A percentile compares a stretch with the other conserved stretches of the same genome.
Evolutionary conservation across 2,797 vertebrate genomes (phyloP).

Genomic region (Dallia pectoralis): DNA sequence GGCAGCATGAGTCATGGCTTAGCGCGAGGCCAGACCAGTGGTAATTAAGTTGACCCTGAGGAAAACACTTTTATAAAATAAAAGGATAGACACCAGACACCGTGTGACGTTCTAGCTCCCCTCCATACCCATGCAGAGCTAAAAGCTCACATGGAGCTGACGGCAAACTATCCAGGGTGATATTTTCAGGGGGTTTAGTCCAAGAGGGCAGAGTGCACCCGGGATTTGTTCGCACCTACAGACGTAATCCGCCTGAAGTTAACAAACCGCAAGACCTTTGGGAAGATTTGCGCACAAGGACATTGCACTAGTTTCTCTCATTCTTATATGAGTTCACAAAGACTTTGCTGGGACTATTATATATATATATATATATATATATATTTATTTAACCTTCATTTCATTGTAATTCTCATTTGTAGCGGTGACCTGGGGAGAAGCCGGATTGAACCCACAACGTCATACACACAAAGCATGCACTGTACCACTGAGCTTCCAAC

Average conservation of each 20-base stretch:
- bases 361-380: too few relatives aligned
- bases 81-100: constrained; percentile 43
- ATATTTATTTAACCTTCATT: too few relatives aligned
- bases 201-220: constrained; percentile 29
- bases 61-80: constrained; percentile 47
- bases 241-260: background rate
- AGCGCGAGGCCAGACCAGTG: constrained; percentile 55
- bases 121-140: background rate
- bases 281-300: background rate
- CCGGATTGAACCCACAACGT: too few relatives aligned
- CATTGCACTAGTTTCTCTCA: background rate
- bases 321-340: background rate
- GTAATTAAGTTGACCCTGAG: constrained; percentile 65
- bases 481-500: too few relatives aligned
- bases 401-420: too few relatives aligned
- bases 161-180: constrained; percentile 45
- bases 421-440: too few relatives aligned
- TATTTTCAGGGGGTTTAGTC: constrained; percentile 40
- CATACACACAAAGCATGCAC: too few relatives aligned
- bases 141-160: constrained; percentile 20
- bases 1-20: constrained; percentile 59
- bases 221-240: constrained; percentile 24
- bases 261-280: background rate
- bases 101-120: constrained; percentile 27
- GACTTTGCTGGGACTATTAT: background rate